Evolutionary conservation across 37 sponge, comb jelly and placozoan genomes (phyloP).

Genomic region (Diacarnus erythraeanus): DNA sequence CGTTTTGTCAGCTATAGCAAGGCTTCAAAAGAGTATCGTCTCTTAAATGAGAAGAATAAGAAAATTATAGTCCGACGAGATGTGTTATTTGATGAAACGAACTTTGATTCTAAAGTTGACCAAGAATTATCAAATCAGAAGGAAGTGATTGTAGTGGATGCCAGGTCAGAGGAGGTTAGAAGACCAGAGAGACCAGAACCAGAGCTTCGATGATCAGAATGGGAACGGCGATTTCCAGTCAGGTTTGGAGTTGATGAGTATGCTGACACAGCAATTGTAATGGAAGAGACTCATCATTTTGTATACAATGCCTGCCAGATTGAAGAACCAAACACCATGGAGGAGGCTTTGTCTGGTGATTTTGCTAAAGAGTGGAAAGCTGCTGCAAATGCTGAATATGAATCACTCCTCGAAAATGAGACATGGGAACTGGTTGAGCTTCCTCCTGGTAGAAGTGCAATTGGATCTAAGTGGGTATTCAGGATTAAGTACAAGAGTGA

Average conservation of each 20-base stretch:
- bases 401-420: no score
- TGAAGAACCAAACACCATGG: slow-evolving; percentile 18
- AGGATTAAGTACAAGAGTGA: no score
- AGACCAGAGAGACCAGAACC: not conserved
- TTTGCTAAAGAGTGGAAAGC: slow-evolving; percentile 49
- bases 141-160: not conserved
- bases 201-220: not conserved
- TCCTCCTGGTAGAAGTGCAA: no score
- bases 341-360: slow-evolving; percentile 39
- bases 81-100: slow-evolving; percentile 30
- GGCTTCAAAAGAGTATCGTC: slow-evolving; percentile 48
- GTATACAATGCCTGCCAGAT: slow-evolving; percentile 18
- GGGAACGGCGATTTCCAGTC: slow-evolving; percentile 20
- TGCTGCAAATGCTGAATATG: slow-evolving; percentile 53
- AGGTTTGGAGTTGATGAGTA: slow-evolving; percentile 53
- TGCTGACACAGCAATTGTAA: slow-evolving; percentile 43
- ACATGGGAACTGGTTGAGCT: no score
- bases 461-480: no score
- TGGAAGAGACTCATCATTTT: slow-evolving; percentile 1
- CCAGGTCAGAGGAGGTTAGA: not conserved
- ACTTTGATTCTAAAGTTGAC: slow-evolving; percentile 16
- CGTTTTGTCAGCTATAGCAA: slow-evolving; percentile 47
- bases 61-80: slow-evolving; percentile 27
- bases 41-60: slow-evolving; percentile 21
- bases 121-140: not conserved